A percentile compares a stretch with the other conserved stretches of the same genome.
Evolutionary conservation across 2,888 invertebrate species (phyloP).

Genomic region (Ypsolopha sequella): DNA sequence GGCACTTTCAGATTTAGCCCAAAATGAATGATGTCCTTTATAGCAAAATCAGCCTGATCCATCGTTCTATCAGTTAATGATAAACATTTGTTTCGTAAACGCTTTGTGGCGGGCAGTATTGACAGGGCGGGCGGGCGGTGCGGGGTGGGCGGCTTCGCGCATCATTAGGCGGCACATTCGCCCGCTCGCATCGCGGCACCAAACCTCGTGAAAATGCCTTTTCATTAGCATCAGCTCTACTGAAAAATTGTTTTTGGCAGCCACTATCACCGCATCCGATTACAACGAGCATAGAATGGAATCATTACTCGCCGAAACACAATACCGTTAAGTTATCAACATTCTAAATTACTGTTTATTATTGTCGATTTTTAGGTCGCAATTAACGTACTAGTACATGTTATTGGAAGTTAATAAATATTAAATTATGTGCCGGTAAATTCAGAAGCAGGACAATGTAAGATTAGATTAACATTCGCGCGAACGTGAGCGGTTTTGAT

Average conservation of each 20-base stretch:
- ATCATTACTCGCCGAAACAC: not conserved
- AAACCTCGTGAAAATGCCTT: conserved; percentile 66
- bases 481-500: conserved; percentile 32
- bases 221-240: conserved; percentile 64
- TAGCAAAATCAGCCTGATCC: no score
- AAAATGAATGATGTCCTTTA: no score
- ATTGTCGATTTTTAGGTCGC: not conserved
- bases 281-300: not conserved
- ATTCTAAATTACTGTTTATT: not conserved
- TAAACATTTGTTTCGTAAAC: conserved; percentile 20
- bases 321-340: not conserved
- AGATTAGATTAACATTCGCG: conserved; percentile 21
- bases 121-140: conserved; percentile 3
- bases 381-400: not conserved
- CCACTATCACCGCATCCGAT: not conserved
- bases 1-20: no score
- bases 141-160: conserved; percentile 37
- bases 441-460: conserved; percentile 2
- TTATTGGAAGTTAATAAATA: not conserved
- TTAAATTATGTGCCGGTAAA: not conserved
- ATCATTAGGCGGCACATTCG: conserved; percentile 58
- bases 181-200: conserved; percentile 61
- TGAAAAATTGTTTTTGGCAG: conserved; percentile 47
- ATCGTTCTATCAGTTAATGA: no score
- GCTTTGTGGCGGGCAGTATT: conserved; percentile 24